phyloP scores from a whole-genome alignment of 2,113 vertebrate genomes.

The Sylvilagus bachmani region DNA sequence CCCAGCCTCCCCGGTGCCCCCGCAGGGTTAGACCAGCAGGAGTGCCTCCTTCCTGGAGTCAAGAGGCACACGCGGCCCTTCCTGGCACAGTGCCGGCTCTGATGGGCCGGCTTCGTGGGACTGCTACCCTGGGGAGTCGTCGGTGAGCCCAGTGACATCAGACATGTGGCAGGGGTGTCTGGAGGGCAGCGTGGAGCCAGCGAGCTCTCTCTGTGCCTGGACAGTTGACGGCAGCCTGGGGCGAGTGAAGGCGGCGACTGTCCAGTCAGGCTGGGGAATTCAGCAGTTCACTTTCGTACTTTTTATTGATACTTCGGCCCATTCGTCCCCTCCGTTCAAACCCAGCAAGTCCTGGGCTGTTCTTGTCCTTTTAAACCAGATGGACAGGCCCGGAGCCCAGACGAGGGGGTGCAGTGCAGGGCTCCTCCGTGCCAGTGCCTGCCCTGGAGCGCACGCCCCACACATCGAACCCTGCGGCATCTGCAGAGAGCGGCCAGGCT shows the following conservation, averaged over 20 bases:
- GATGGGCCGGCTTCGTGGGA: rapidly evolving
- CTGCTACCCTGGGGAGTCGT: background rate
- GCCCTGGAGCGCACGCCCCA: background rate
- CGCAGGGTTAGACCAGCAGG: background rate
- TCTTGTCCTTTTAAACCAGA: background rate
- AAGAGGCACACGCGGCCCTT: rapidly evolving
- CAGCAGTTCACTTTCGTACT: background rate
- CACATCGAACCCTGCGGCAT: background rate
- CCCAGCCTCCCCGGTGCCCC: background rate
- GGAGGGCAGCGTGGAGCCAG: background rate
- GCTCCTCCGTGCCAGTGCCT: background rate
- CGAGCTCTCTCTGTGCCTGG: too few relatives aligned
- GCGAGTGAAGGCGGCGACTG: background rate
- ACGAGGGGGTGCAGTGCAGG: rapidly evolving
- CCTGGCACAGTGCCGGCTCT: rapidly evolving
- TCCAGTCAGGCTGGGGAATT: background rate
- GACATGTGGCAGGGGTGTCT: background rate
- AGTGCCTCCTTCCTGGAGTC: rapidly evolving
- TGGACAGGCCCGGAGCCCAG: background rate
- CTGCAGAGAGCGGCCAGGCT: background rate
- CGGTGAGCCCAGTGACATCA: background rate
- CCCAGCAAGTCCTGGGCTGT: background rate
- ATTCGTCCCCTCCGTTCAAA: background rate
- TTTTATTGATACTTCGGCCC: background rate
- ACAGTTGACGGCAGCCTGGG: too few relatives aligned